Percentiles rank a stretch among this genome's conserved stretches.
These are phyloP conservation scores for Centroberyx gerrardi DNA, from an alignment of 2,797 vertebrate genomes.

Conservation along the genomic window DNA sequence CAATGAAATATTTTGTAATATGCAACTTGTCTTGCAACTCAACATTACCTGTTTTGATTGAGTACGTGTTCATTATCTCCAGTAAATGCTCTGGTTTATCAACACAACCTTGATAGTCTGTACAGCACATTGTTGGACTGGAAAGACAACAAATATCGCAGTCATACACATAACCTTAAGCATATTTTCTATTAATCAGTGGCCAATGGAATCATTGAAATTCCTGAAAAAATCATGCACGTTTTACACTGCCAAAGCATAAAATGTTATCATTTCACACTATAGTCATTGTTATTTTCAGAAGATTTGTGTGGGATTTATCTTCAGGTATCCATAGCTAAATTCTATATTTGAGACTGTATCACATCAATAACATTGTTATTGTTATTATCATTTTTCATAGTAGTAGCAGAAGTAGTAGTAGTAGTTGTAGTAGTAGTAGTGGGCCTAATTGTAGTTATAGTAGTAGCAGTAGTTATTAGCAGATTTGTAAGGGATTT, in stretches of 20 bases:
- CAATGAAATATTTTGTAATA: not conserved
- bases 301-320: constrained; percentile 26
- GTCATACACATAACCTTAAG: constrained; percentile 15
- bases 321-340: constrained; percentile 46
- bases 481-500: constrained; percentile 19
- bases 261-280: not conserved
- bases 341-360: constrained; percentile 37
- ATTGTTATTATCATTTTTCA: constrained; percentile 29
- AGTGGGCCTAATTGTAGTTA: no score
- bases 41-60: constrained; percentile 89
- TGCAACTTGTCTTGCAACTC: not conserved
- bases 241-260: not conserved
- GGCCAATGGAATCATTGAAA: not conserved
- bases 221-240: not conserved
- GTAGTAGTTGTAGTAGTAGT: not conserved
- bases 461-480: constrained; percentile 9
- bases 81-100: constrained; percentile 88
- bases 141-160: constrained; percentile 53
- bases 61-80: constrained; percentile 89
- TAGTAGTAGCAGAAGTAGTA: constrained; percentile 36
- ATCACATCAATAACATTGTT: constrained; percentile 17
- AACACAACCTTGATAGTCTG: constrained; percentile 82
- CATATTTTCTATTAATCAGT: not conserved
- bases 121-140: constrained; percentile 71
- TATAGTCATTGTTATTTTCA: constrained; percentile 14